phyloP scores from a whole-genome alignment of 2,888 invertebrate species.

The Blastobasis lacticolella region DNA sequence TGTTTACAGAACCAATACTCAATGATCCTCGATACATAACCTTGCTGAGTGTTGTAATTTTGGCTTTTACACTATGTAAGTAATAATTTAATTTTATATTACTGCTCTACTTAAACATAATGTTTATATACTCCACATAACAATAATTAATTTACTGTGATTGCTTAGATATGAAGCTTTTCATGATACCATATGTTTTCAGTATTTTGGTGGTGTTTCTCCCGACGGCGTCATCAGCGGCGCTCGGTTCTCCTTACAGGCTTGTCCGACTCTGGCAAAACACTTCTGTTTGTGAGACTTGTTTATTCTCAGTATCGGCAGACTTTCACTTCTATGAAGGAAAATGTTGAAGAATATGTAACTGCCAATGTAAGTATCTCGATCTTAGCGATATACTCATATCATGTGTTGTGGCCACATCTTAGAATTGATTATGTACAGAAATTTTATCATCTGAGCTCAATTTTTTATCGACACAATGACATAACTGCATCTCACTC shows the following conservation, averaged over 20 bases:
- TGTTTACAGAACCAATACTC: constrained; percentile 57
- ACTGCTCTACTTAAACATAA: background rate
- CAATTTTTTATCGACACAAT: no score
- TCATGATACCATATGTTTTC: constrained; percentile 24
- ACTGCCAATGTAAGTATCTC: constrained; percentile 75
- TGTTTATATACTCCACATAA: background rate
- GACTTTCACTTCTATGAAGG: constrained; percentile 92
- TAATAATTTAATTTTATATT: constrained; percentile 9
- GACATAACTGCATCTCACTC: no score
- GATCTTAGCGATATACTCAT: no score
- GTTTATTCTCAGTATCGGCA: constrained; percentile 80
- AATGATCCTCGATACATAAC: constrained; percentile 67
- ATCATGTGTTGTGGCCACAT: no score
- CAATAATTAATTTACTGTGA: no score
- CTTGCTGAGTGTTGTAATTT: constrained; percentile 56
- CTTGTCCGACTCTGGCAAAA: constrained; percentile 93
- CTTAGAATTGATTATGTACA: no score
- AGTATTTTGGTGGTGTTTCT: constrained; percentile 78
- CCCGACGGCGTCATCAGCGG: constrained; percentile 72
- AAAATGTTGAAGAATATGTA: constrained; percentile 83
- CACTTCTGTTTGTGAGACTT: constrained; percentile 86
- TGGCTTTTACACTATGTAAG: constrained; percentile 59
- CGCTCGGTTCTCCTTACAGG: constrained; percentile 86
- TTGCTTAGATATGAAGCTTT: background rate
- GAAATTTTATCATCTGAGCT: no score